Evolutionary conservation across 2,888 invertebrate genomes (phyloP), one percentile per base, ranked within the genome.

Genomic region (Hemaris fuciformis): DNA sequence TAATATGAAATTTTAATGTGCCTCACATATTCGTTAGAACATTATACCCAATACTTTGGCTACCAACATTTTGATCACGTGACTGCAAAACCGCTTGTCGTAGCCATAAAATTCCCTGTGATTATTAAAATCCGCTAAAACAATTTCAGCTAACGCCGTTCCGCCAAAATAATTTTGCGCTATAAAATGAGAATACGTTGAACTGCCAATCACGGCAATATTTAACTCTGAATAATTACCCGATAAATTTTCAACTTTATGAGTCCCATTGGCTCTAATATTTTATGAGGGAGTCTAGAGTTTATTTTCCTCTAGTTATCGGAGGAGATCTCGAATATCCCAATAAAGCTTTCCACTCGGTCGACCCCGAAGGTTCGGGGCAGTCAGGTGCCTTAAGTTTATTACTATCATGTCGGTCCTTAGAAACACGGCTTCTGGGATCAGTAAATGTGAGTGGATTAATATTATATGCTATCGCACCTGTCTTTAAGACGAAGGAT

Each of bases 341-440:
- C 38, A 43, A 57, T 61, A 61, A 61, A 57, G 57, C 57, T 75
- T 76, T 74, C 66, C 71, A 65, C 64, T 73, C 63, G 69, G 63
- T 58, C 64, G 64, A 70, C 66, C 62, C 64, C 61, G 62, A 64
- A 64, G 58, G 63, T 68, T 68, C 67, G 69, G 59, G 53, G 73
- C 68, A 72, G 68, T 66, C 71, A 76, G 71, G 71, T 73, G 62
- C 62, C 62, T 64, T 48, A 65, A 69, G 66, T 71, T 75, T 75
- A 76, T 76, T 76, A 74, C 75, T 70, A 66, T 61, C 61, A 61
- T 61, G 23, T 27, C 34, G 61, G 57, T 45, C 45, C 45, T 61
- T 18, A 34, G 38, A 23, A 25, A 38, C 45, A 31, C 38, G 34
- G 25, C 25, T 23, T 46, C 25, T 25, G 61, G 56, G n/a, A 42